Base-by-base conservation (phyloP, 2,888 invertebrate genomes). In the Nomada goodeniana region DNA sequence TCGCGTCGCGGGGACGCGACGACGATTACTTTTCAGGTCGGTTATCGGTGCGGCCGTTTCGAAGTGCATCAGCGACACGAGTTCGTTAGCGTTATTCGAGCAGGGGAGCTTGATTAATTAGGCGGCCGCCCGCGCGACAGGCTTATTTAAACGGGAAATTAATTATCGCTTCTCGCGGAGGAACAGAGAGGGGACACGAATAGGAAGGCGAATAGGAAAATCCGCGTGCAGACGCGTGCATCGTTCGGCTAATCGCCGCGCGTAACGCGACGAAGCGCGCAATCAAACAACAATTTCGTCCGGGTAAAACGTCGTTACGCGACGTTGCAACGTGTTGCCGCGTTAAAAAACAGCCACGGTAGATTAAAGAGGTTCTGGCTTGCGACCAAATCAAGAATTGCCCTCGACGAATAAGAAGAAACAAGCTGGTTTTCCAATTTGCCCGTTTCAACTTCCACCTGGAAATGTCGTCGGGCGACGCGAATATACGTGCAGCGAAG, bases 111-210 rank as follows among this genome's bases (percentile, higher is more conserved):
- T 77, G 86, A 86, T 86, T 86, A 86, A 86, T 84, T 80, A 84
- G 83, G 72, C 70, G 52, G 64, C 52, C 44, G 44, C 23, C 47
- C 53, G 42, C 42, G 50, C 13, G 20, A 44, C 44, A 44, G 68
- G 74, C 61, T 74, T 81, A 81, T 86, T 80, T 79, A 80, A 86
- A 84, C 76, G 86, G 79, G 72, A 84, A 77, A 86, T 86, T 84
- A 86, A 86, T 86, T 80, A 84, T 80, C 75, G 75, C n/a, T 15
- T 50, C 47, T 61, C n/a, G 20, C 20, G 50, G 11, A 10, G 59
- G 15, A 60, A 75, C 18, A 42, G 69, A 50, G 50, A 50, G 42
- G 52, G 65, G 20, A 59, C 20, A 11, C 15, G 68, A 82, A 82
- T 67, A 70, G 26, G 2, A 23, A 23, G 23, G 23, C 23, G 23